Evolutionary conservation across 2,888 invertebrate genomes (phyloP).

Genomic region (Itoplectis maculator): DNA sequence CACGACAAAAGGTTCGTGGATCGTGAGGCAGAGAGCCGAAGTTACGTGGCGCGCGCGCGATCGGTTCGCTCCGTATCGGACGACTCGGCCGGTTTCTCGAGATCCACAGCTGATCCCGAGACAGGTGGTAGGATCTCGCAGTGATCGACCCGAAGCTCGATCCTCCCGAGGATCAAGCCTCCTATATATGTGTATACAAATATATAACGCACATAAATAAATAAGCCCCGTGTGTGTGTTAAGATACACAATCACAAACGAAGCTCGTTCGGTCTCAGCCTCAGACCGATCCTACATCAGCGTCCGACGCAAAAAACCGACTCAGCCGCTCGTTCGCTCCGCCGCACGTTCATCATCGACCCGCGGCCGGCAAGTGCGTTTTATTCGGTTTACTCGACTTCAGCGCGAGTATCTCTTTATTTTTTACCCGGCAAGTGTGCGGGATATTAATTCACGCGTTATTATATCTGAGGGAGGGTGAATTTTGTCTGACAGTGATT

Average conservation of each 20-base stretch:
- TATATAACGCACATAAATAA: no score
- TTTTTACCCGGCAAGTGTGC: no score
- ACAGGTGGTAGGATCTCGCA: conserved; percentile 45
- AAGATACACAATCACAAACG: conserved; percentile 1
- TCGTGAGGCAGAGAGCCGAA: neutral
- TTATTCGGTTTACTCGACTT: conserved; percentile 16
- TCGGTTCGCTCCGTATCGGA: conserved; percentile 10
- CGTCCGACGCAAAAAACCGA: conserved; percentile 27
- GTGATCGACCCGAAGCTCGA: conserved; percentile 35
- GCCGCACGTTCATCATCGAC: conserved; percentile 22
- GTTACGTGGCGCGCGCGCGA: neutral
- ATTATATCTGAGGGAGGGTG: conserved; percentile 25
- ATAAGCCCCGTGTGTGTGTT: no score
- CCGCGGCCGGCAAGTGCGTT: neutral
- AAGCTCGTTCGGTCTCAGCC: neutral
- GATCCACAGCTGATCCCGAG: conserved; percentile 48
- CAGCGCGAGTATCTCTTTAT: conserved; percentile 19
- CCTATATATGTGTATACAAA: neutral
- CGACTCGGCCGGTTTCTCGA: conserved; percentile 24
- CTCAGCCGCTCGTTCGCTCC: neutral
- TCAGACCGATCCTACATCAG: conserved; percentile 23
- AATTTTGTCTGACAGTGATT: conserved; percentile 24
- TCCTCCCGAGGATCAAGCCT: conserved; percentile 5
- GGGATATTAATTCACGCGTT: conserved; percentile 44
- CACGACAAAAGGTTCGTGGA: neutral